Evolutionary conservation across 1,140 invertebrate genomes (phyloP), one percentile per base, ranked within the genome.

Genomic region (Drosophila pallidifrons): DNA sequence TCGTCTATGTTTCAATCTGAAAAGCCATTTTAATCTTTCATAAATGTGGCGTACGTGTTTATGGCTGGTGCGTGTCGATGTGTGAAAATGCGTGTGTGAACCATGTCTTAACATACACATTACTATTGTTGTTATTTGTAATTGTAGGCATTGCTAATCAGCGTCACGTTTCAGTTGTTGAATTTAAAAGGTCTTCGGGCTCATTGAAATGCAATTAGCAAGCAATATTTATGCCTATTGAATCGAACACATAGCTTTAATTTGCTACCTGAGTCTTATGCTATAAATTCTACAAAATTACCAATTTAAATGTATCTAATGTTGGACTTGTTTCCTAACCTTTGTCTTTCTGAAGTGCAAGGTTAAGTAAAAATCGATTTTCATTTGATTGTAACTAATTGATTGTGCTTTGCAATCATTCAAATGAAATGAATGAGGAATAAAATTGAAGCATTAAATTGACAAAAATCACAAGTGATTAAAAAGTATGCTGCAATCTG

Each of bases 1-100:
- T 25, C 13, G 41, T 25, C 54, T 47, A 69, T 70, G 67, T 75
- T 75, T 79, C 45, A 79, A 75, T 75, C 73, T 38, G 45, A 49
- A 78, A 66, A 71, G 38, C 59, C 60, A 47, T 49, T 85, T 69
- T 71, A 82, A 86, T 85, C 75, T 85, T 60, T 67, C 66, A 73
- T 71, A 74, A 86, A 79, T 79, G 82, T 49, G 51, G 41, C 55
- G 70, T 76, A 86, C 82, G 82, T 86, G 82, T 68, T 76, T 79
- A 86, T 76, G 55, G 71, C 13, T 41, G 13, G 4, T 55, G 43
- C 52, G 41, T 58, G 43, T 64, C 13, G n/a, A 60, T 47, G 13
- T 57, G 15, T 67, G 41, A 38, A 38, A 64, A 25, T 69, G 41
- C 13, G 45, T 67, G 55, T 69, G 57, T n/a, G 28, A 20, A 47